Base-by-base conservation (phyloP, 2,797 vertebrate species). In the Melanotaenia boesemani region DNA sequence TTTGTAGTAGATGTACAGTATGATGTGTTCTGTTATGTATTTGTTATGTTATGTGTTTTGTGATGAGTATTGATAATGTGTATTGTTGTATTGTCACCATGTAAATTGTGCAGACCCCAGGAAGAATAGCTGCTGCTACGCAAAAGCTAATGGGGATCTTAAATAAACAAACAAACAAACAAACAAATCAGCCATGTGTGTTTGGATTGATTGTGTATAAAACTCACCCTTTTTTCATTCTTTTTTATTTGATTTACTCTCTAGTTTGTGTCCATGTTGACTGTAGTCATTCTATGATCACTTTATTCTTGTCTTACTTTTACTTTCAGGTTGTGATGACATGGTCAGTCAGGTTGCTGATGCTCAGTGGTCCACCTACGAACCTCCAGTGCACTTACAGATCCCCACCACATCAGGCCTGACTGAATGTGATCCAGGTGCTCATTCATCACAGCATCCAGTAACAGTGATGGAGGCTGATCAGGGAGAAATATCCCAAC, bases 281-380 rank as follows among this genome's bases (percentile, higher is more conserved):
- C 22, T 7, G 32, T 11, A 32, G 20, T 26, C 6, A 12, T 34
- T 57, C 5, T 11, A 10, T 28, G 32, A 10, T 20, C 13, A 32
- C 37, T 15, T 16, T 58, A 58, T 58, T 16, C 10, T 10, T 36
- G 4, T 41, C 32, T 56, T 1, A 30, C 41, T 22, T 84, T 55
- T 54, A 0, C 18, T 62, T 46, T 15, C 59, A 89, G 86, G 72
- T 30, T 77, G 56, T 68, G 64, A 18, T 32, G 67, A 48, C 0
- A 0, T 55, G 30, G 65, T 64, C 50, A 1, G 7, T 13, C 66
- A 24, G 36, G 28, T 55, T 34, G 72, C 48, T 10, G 66, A 32
- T 15, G 58, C 54, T 64, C 87, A 24, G 11, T 73, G 77, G 77
- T 75, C 63, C 10, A 7, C 13, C 20, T 67, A 24, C 0, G 39